Evolutionary conservation across 2,888 invertebrate species (phyloP), one percentile per base, ranked within the genome.

Genomic region (Corbicula japonica): DNA sequence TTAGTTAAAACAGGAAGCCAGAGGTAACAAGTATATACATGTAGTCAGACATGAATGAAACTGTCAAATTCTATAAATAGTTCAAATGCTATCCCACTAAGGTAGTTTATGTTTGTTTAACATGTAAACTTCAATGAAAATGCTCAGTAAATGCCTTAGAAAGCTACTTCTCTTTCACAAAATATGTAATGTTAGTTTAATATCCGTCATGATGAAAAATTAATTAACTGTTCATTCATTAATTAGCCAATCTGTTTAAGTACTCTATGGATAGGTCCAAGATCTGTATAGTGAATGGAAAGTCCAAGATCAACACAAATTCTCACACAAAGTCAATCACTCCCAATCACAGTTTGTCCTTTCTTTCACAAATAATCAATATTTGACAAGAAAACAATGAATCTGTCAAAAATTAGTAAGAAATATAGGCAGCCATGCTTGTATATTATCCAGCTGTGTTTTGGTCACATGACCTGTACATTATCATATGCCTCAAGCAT

Each of bases 391-490:
- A 80, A 80, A 83, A 80, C 77, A 76, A 80, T 80, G 52, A 77
- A 83, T 60, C 63, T 80, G 83, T 54, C 75, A 77, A 78, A 80
- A 76, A 74, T 69, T 75, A 68, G 46, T 78, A 75, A 68, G 78
- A 76, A 72, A 80, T 68, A 65, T 71, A 78, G 70, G 65, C 80
- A 75, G 76, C 80, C 83, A 83, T 83, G 83, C 80, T 80, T 80
- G 78, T 76, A 46, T 60, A n/a, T 52, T 41, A 35, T 50, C 75
- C 84, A 85, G 85, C 88, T 86, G 86, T 88, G 88, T 89, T 90
- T 87, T 88, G 87, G 84, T 91, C 90, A 90, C 86, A 87, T 91
- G 89, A 91, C 90, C 63, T 71, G 71, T 60, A 65, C 68, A 78
- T 84, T 74, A 82, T 83, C 87, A 86, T 72, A 72, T 85, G 85